These are phyloP conservation scores for Nesidiocoris tenuis DNA, from an alignment of 2,888 invertebrate genomes.

Conservation along the genomic window DNA sequence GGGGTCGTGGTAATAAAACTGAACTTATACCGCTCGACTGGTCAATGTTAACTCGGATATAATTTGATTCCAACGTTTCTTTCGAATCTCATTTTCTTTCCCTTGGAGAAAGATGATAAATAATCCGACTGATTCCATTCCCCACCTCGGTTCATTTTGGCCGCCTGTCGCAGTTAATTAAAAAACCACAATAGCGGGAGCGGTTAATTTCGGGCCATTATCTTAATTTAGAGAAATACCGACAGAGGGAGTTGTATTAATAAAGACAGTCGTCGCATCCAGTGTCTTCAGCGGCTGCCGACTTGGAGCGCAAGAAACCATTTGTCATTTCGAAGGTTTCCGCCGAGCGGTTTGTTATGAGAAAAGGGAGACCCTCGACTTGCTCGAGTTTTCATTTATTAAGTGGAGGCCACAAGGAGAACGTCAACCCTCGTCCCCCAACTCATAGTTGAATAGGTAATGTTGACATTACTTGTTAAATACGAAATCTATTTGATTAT, in stretches of 20 bases:
- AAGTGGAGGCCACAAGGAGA: neutral
- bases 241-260: neutral
- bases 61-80: conserved; percentile 37
- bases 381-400: neutral
- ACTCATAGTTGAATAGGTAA: too few relatives aligned
- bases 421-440: neutral
- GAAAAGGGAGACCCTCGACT: neutral
- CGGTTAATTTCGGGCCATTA: conserved; percentile 43
- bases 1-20: conserved; percentile 31
- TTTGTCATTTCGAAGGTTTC: neutral
- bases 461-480: too few relatives aligned
- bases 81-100: conserved; percentile 3
- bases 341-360: neutral
- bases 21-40: conserved; percentile 39
- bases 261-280: neutral
- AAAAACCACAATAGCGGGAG: conserved; percentile 41
- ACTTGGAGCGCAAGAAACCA: neutral
- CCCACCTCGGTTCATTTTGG: neutral
- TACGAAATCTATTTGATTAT: too few relatives aligned
- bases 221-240: conserved; percentile 31
- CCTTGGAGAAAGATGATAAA: neutral
- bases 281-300: neutral
- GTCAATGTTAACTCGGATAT: conserved; percentile 32
- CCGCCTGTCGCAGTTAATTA: conserved; percentile 37
- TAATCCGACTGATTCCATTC: neutral